Percentiles rank a stretch among this genome's conserved stretches.
phyloP scores from a whole-genome alignment of 2,797 vertebrate genomes.

The Meriones psammophilus region DNA sequence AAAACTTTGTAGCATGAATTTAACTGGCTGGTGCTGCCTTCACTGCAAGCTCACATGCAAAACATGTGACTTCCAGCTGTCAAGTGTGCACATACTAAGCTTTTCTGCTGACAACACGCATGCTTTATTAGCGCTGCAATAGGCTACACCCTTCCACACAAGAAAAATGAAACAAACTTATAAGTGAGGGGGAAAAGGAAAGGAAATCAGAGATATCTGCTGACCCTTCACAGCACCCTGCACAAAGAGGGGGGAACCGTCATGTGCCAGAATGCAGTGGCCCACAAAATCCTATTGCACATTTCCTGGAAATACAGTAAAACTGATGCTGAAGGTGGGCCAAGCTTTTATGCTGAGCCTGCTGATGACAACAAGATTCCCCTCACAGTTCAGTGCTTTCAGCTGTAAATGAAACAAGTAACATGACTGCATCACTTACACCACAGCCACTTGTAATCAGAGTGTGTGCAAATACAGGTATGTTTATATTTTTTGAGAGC shows the following conservation, averaged over 20 bases:
- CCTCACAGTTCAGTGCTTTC: neutral
- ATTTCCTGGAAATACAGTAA: neutral
- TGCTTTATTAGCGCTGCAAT: neutral
- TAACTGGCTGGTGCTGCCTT: neutral
- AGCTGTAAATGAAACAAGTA: neutral
- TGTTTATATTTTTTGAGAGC: neutral
- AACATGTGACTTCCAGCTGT: neutral
- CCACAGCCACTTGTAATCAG: neutral
- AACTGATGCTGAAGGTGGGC: neutral
- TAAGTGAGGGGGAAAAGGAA: neutral
- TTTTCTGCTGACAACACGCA: neutral
- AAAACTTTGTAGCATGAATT: neutral
- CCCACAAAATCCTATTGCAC: no score
- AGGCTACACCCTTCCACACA: neutral
- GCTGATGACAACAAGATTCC: no score
- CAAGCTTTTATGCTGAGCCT: neutral
- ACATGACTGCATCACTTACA: no score
- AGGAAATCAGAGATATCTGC: no score
- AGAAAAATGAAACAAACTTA: neutral
- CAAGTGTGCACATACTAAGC: neutral
- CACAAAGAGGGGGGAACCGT: neutral
- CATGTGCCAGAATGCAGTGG: no score
- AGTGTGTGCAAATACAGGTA: neutral
- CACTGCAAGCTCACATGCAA: neutral
- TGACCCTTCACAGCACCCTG: neutral